Conservation (phyloP, 2,113 vertebrate species). For the Ageneiosus marmoratus region DNA sequence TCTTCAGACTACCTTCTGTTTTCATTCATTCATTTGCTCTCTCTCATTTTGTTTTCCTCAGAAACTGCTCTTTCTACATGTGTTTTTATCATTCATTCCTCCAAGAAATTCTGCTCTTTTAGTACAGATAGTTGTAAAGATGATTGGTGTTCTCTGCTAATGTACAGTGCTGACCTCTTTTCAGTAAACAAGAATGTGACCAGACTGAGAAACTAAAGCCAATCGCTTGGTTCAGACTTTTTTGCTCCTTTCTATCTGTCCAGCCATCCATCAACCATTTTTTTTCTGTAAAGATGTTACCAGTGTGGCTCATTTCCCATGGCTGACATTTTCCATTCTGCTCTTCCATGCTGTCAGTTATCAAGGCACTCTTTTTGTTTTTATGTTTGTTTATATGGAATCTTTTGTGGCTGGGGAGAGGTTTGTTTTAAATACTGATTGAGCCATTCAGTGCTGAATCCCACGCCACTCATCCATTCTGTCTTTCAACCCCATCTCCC, state of each 20-base stretch:
- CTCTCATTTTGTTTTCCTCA: background rate
- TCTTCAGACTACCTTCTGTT: background rate
- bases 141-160: background rate
- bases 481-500: background rate
- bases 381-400: background rate
- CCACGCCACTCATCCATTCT: background rate
- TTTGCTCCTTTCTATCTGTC: background rate
- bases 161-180: background rate
- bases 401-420: background rate
- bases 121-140: too few relatives aligned
- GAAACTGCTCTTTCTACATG: too few relatives aligned
- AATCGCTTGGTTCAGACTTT: background rate
- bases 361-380: background rate
- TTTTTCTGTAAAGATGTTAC: background rate
- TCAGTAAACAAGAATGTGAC: background rate
- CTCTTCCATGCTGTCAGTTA: background rate
- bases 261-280: background rate
- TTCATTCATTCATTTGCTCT: background rate
- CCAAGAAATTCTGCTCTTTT: background rate
- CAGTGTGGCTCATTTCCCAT: background rate
- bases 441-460: background rate
- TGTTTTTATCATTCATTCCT: too few relatives aligned
- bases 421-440: background rate
- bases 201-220: background rate
- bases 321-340: background rate